These are phyloP conservation scores for Empis stercorea DNA, from an alignment of 2,888 invertebrate species.

Conservation along the genomic window DNA sequence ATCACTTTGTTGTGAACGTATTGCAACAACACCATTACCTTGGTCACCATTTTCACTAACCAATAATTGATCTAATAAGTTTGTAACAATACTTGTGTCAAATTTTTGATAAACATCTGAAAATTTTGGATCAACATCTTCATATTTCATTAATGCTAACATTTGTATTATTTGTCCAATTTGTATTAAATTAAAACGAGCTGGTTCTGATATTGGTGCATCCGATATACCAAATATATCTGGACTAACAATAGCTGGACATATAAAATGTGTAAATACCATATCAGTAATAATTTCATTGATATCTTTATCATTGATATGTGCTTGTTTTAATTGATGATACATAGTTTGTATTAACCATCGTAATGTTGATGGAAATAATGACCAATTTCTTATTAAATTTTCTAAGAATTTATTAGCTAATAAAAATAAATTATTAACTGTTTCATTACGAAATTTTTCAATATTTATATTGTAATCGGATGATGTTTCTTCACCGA, in stretches of 20 bases:
- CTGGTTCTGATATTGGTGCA: constrained; percentile 79
- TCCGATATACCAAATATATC: constrained; percentile 91
- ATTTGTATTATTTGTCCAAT: constrained; percentile 89
- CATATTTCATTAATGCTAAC: constrained; percentile 72
- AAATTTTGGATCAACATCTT: constrained; percentile 59
- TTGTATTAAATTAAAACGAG: constrained; percentile 79
- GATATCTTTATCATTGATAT: constrained; percentile 30
- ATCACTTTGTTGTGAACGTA: constrained; percentile 39
- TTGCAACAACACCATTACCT: constrained; percentile 26
- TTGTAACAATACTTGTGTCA: constrained; percentile 65
- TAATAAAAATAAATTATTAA: constrained; percentile 64
- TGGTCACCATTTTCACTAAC: constrained; percentile 36
- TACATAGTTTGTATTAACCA: constrained; percentile 86
- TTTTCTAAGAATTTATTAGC: constrained; percentile 71
- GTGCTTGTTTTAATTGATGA: constrained; percentile 47
- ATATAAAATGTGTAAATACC: constrained; percentile 85
- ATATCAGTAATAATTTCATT: constrained; percentile 76
- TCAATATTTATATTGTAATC: constrained; percentile 61
- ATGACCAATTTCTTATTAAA: constrained; percentile 70
- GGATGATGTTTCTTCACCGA: constrained; percentile 61
- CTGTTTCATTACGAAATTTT: constrained; percentile 65
- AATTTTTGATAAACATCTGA: constrained; percentile 68
- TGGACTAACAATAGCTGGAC: constrained; percentile 92
- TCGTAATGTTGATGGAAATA: constrained; percentile 78
- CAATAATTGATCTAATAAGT: constrained; percentile 58